Evolutionary conservation across 2,113 vertebrate genomes (phyloP).

Genomic region (Gnathonemus echidnorhynchus): DNA sequence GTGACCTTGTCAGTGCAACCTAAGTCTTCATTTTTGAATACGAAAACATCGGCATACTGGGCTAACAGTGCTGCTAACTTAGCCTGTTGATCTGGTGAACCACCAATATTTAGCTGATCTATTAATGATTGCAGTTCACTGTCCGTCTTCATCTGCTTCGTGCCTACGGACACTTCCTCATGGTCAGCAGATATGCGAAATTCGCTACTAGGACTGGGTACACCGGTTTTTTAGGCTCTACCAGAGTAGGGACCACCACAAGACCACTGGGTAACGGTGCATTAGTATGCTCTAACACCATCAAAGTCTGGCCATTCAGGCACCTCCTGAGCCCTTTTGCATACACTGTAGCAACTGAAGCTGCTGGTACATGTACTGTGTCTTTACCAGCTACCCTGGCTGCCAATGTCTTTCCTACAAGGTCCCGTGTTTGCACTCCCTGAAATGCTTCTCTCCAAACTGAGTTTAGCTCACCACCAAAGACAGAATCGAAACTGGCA

Average conservation of each 20-base stretch:
- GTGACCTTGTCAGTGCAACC: background rate
- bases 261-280: background rate
- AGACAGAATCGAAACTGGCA: background rate
- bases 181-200: background rate
- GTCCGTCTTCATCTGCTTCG: background rate
- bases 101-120: background rate
- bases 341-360: conserved; percentile 12
- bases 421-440: background rate
- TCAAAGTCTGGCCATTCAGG: background rate
- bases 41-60: background rate
- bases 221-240: background rate
- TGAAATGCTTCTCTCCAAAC: conserved; percentile 21
- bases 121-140: background rate
- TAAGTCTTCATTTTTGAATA: conserved; percentile 4
- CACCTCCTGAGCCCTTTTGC: background rate
- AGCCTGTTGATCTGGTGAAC: background rate
- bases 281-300: background rate
- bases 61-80: background rate
- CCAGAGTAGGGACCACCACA: background rate
- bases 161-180: background rate
- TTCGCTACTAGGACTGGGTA: background rate
- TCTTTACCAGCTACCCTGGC: background rate
- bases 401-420: background rate
- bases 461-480: background rate
- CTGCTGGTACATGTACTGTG: conserved; percentile 9